A percentile compares a stretch with the other conserved stretches of the same genome.
Evolutionary conservation across 2,797 vertebrate species (phyloP).

Genomic region (Anas bernieri): DNA sequence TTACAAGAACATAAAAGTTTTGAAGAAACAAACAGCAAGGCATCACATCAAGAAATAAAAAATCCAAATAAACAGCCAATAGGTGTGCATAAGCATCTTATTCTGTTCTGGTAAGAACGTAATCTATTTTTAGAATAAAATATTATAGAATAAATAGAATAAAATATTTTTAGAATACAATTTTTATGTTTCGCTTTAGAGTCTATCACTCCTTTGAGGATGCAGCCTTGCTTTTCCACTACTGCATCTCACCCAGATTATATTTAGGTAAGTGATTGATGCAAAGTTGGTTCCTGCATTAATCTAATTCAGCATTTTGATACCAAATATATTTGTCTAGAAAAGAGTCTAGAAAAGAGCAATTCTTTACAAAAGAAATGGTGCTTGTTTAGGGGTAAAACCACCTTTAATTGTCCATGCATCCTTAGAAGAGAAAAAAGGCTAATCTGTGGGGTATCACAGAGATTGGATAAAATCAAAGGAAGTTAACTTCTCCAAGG

Average conservation of each 20-base stretch:
- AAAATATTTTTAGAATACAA: no score
- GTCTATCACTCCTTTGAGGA: background rate
- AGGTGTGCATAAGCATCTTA: background rate
- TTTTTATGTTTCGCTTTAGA: background rate
- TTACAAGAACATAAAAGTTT: background rate
- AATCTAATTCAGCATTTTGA: background rate
- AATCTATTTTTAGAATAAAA: background rate
- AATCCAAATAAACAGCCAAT: background rate
- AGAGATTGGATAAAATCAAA: fast-evolving
- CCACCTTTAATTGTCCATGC: background rate
- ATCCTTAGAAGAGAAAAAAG: background rate
- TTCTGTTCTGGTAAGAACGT: background rate
- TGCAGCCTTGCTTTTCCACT: background rate
- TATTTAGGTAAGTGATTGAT: background rate
- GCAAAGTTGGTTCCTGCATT: background rate
- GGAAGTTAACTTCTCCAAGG: background rate
- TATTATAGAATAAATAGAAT: no score
- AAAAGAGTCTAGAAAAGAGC: background rate
- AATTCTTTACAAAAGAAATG: background rate
- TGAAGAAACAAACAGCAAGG: background rate
- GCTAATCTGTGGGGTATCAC: no score
- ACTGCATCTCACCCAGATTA: background rate
- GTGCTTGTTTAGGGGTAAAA: background rate
- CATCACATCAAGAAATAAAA: background rate
- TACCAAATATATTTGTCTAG: background rate